phyloP scores from a whole-genome alignment of 2,888 invertebrate species.

The Vesta saturnalis region DNA sequence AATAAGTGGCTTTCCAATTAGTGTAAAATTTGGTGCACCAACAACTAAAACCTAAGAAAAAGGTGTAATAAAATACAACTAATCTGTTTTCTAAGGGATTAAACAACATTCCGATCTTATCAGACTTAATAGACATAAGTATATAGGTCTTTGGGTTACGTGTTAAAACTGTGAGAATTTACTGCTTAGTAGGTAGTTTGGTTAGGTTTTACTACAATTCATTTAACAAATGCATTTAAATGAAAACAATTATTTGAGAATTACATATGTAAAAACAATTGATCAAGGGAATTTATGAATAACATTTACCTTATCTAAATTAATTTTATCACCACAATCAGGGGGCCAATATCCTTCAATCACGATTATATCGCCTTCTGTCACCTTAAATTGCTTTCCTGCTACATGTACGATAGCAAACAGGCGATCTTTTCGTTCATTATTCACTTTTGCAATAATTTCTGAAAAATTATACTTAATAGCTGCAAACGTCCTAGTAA shows the following conservation, averaged over 20 bases:
- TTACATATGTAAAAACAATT: no score
- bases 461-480: conserved; percentile 67
- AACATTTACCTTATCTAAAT: conserved; percentile 76
- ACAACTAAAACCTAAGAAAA: conserved; percentile 71
- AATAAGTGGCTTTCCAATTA: conserved; percentile 83
- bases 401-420: conserved; percentile 86
- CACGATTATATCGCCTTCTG: conserved; percentile 84
- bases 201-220: no score
- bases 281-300: conserved; percentile 13
- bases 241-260: no score
- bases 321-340: conserved; percentile 79
- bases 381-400: conserved; percentile 87
- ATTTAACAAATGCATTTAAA: no score
- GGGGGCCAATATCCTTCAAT: conserved; percentile 88
- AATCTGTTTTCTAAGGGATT: no score
- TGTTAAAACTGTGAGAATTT: conserved; percentile 19
- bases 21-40: conserved; percentile 81
- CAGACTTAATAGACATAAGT: no score
- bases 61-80: no score
- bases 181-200: no score
- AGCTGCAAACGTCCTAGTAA: background rate
- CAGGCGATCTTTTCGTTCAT: conserved; percentile 66
- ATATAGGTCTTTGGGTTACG: no score
- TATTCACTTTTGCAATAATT: conserved; percentile 71
- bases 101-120: no score